phyloP scores from a whole-genome alignment of 2,888 invertebrate genomes.

The Dryadula phaetusa region DNA sequence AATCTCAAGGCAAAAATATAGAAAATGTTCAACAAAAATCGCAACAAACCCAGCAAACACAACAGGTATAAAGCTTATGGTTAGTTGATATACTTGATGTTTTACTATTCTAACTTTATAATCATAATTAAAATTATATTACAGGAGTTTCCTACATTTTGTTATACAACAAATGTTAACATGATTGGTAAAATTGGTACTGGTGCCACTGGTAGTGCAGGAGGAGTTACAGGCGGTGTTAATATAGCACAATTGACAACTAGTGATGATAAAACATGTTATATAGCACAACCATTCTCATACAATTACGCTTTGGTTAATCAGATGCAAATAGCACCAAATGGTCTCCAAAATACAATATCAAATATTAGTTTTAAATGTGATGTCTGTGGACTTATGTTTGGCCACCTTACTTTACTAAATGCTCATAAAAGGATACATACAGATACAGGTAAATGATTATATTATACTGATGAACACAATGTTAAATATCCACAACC shows the following conservation, averaged over 20 bases:
- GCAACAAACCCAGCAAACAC: conserved; percentile 72
- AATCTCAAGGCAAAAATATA: conserved; percentile 85
- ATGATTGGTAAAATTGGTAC: conserved; percentile 87
- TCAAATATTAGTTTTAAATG: conserved; percentile 94
- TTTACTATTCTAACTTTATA: not conserved
- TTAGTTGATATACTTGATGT: not conserved
- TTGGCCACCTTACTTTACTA: conserved; percentile 91
- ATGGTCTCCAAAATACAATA: conserved; percentile 88
- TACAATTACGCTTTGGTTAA: conserved; percentile 94
- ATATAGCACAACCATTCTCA: conserved; percentile 89
- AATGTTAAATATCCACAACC: too few relatives aligned
- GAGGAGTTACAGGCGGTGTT: conserved; percentile 82
- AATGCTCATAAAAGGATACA: conserved; percentile 94
- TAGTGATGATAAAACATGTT: conserved; percentile 88
- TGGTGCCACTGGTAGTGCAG: conserved; percentile 66
- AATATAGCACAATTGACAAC: conserved; percentile 88
- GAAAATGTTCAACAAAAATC: conserved; percentile 86
- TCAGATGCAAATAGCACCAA: conserved; percentile 92
- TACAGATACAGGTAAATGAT: conserved; percentile 80
- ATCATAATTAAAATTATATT: conserved; percentile 39
- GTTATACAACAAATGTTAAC: conserved; percentile 87
- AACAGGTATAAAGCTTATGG: conserved; percentile 52
- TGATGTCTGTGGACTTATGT: conserved; percentile 94
- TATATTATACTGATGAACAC: conserved; percentile 5
- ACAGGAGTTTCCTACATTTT: conserved; percentile 88